phyloP scores from a whole-genome alignment of 2,888 invertebrate genomes.

The Ptychoptera albimana region DNA sequence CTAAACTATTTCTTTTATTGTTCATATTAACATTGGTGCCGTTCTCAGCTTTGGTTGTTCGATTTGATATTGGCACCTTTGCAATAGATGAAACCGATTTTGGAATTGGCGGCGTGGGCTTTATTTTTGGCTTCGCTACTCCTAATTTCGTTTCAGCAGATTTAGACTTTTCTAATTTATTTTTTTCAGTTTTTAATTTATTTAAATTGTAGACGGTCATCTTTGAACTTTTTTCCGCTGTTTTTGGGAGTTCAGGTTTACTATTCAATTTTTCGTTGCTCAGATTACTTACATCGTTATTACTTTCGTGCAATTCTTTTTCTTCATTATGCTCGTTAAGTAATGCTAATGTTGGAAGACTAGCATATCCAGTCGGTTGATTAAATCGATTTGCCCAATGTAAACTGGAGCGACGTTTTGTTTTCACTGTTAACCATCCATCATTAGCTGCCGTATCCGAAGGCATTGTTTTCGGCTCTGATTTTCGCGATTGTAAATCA shows the following conservation, averaged over 20 bases:
- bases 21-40: not conserved
- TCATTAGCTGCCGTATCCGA: constrained; percentile 31
- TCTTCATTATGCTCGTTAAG: constrained; percentile 29
- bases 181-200: constrained; percentile 8
- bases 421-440: constrained; percentile 84
- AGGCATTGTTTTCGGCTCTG: constrained; percentile 24
- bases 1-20: too few relatives aligned
- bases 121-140: constrained; percentile 4
- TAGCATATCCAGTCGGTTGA: constrained; percentile 69
- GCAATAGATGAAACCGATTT: not conserved
- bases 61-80: constrained; percentile 1
- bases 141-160: constrained; percentile 21
- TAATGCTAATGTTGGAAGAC: constrained; percentile 52
- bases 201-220: too few relatives aligned
- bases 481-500: constrained; percentile 16
- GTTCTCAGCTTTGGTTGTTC: not conserved
- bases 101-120: not conserved
- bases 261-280: not conserved
- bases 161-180: constrained; percentile 10
- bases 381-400: constrained; percentile 64
- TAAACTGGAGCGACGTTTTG: constrained; percentile 49
- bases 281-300: not conserved
- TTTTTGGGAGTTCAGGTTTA: constrained; percentile 3
- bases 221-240: not conserved
- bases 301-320: constrained; percentile 8